Evolutionary conservation across 2,888 invertebrate genomes (phyloP), one percentile per base, ranked within the genome.

Genomic region (Diploptera punctata): DNA sequence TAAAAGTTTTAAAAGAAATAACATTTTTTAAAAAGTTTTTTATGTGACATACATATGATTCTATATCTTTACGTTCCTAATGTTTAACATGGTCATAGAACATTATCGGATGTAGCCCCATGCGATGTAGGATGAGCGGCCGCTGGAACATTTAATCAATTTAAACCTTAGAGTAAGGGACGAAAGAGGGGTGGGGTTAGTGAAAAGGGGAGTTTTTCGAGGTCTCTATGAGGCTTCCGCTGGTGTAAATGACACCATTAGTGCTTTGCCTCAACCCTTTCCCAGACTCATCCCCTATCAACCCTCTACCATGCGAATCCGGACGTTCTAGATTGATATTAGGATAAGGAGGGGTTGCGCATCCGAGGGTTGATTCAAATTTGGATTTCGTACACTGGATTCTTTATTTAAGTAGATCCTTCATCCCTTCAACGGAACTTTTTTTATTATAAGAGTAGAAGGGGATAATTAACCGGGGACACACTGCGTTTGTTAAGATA

Each of bases 191-290:
- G n/a, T n/a, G n/a, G n/a, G n/a, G n/a, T n/a, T n/a, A n/a, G n/a
- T n/a, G n/a, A n/a, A 57, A 31, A 29, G 31, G 26, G 29, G 26
- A n/a, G 57, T 21, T 21, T 57, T 57, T 57, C 29, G 57, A 54
- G 57, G 57, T 29, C 57, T 57, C 5, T 57, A 29, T 57, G 57
- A 57, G 57, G 57, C 57, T 57, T 57, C 57, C 57, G 60, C 47
- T 47, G 67, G 72, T 49, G 72, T 72, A 72, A 72, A 72, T 72
- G 67, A 72, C 26, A 72, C 72, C 68, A 72, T 68, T 72, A 72
- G 72, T 68, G 68, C 68, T 68, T 68, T 68, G 68, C 62, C 7
- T 65, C 26, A 38, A 54, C 33, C 31, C 26, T 7, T 49, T 21
- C 54, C 71, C n/a, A n/a, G n/a, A n/a, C n/a, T 24, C 57, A 21